phyloP scores from a whole-genome alignment of 2,113 vertebrate species.

The Piaya cayana region DNA sequence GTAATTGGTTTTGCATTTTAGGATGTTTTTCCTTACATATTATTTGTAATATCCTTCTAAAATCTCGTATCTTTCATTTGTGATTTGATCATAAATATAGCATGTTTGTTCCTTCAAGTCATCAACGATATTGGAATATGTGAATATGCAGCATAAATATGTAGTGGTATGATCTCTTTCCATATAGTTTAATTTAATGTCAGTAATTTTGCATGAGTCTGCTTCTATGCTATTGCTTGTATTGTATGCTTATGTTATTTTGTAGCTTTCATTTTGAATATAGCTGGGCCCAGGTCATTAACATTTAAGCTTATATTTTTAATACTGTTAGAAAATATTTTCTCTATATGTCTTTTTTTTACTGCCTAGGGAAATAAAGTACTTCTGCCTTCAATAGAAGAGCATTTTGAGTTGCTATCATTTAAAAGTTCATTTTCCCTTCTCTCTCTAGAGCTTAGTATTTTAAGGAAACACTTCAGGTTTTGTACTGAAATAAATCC shows the following conservation, averaged over 20 bases:
- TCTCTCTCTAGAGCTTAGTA: not conserved
- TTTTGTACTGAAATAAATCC: not conserved
- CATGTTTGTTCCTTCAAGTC: not conserved
- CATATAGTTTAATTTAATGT: not conserved
- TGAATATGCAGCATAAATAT: not conserved
- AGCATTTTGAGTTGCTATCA: rapidly evolving
- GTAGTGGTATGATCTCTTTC: not conserved
- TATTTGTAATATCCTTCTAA: not conserved
- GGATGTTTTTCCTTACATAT: not conserved
- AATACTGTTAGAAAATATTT: not conserved
- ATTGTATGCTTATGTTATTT: not conserved
- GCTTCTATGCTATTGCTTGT: not conserved
- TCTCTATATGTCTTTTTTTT: not conserved
- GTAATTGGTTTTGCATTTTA: not conserved
- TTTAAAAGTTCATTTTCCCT: not conserved
- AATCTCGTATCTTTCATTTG: not conserved
- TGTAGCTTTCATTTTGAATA: not conserved
- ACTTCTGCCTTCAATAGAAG: not conserved
- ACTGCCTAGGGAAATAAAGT: not conserved
- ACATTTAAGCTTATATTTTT: not conserved
- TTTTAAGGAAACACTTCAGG: not conserved
- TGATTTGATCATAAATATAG: not conserved
- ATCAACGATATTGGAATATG: not conserved
- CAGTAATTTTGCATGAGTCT: not conserved
- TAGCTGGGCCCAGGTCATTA: not conserved